phyloP scores from a whole-genome alignment of 1,140 invertebrate genomes.

The Tetramorium alpestre region DNA sequence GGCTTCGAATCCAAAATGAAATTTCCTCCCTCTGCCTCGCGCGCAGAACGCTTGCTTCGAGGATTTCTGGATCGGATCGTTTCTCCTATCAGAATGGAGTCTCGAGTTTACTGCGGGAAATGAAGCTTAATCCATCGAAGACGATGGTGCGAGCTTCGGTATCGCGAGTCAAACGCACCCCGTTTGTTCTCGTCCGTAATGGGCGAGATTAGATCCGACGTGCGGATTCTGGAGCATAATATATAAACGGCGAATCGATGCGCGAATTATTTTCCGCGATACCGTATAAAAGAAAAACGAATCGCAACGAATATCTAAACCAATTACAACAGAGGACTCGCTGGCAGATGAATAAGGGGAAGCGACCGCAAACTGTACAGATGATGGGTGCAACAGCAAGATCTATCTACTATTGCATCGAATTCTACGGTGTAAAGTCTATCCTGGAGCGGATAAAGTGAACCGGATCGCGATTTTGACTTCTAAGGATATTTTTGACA shows the following conservation, averaged over 20 bases:
- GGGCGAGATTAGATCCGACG: conserved; percentile 4
- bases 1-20: conserved; percentile 32
- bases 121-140: conserved; percentile 52
- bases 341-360: no score
- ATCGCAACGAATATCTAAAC: no score
- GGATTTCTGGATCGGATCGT: conserved; percentile 51
- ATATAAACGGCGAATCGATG: background rate
- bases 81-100: conserved; percentile 25
- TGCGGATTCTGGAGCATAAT: background rate
- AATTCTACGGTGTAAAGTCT: no score
- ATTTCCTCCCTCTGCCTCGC: background rate
- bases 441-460: no score
- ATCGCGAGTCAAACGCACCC: conserved; percentile 36
- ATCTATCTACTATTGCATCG: no score
- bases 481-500: no score
- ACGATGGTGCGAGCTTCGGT: conserved; percentile 11
- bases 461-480: no score
- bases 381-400: no score
- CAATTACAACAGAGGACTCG: no score
- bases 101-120: conserved; percentile 49
- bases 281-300: background rate
- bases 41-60: background rate
- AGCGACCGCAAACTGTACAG: no score
- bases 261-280: background rate
- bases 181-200: conserved; percentile 11